phyloP scores from a whole-genome alignment of 2,113 vertebrate genomes.

The Raphicerus campestris region DNA sequence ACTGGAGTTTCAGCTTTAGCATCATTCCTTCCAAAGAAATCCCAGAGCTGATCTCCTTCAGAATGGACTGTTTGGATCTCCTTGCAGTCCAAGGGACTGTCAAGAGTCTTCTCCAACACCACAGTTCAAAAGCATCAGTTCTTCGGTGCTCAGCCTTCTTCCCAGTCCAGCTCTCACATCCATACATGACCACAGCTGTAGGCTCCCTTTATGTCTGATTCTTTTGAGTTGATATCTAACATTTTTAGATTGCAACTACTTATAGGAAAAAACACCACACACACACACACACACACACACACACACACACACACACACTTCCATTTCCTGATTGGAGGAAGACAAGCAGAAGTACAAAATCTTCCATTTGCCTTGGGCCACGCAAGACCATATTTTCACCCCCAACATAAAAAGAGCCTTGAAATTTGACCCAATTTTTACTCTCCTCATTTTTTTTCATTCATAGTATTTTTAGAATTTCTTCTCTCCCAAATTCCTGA shows the following conservation, averaged over 20 bases:
- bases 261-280: background rate
- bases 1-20: too few relatives aligned
- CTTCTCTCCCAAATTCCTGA: background rate
- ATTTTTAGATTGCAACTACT: background rate
- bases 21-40: too few relatives aligned
- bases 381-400: background rate
- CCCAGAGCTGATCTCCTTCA: too few relatives aligned
- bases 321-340: background rate
- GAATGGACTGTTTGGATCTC: too few relatives aligned
- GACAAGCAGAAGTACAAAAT: background rate
- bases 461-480: background rate
- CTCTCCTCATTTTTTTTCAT: background rate
- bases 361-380: background rate
- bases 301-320: background rate
- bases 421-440: background rate
- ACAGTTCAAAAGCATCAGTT: too few relatives aligned
- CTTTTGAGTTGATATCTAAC: background rate
- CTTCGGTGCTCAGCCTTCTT: too few relatives aligned
- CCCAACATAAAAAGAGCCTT: background rate
- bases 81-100: too few relatives aligned
- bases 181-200: background rate
- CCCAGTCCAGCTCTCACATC: too few relatives aligned
- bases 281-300: background rate
- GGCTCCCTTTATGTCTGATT: background rate
- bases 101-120: too few relatives aligned